These are phyloP conservation scores for Ecliptopera silaceata DNA, from an alignment of 2,888 invertebrate genomes.

Conservation along the genomic window DNA sequence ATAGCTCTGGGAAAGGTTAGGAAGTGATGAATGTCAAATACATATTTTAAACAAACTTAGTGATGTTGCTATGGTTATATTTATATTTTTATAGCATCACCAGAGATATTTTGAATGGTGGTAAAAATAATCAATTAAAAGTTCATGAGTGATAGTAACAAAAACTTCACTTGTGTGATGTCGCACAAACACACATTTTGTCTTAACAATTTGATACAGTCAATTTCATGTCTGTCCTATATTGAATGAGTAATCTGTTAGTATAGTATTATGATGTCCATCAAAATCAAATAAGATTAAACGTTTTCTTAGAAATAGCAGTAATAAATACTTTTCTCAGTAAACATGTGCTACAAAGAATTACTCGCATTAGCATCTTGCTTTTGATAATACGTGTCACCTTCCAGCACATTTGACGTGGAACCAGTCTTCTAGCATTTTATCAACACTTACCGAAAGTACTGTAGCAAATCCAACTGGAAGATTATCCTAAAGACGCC, in stretches of 20 bases:
- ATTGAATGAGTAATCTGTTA: neutral
- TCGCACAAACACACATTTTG: constrained; percentile 5
- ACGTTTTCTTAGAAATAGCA: neutral
- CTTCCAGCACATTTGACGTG: constrained; percentile 82
- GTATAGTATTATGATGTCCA: neutral
- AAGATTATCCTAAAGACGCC: constrained; percentile 72
- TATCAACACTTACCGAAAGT: constrained; percentile 71
- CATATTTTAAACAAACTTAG: too few relatives aligned
- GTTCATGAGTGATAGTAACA: constrained; percentile 6
- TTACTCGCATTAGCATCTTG: constrained; percentile 53
- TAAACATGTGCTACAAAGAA: constrained; percentile 32
- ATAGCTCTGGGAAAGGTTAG: too few relatives aligned
- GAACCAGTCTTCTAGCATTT: constrained; percentile 68
- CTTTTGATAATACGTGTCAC: constrained; percentile 81
- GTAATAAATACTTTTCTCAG: neutral
- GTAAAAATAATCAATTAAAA: neutral
- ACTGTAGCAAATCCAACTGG: constrained; percentile 79
- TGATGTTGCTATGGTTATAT: too few relatives aligned
- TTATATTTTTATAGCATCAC: too few relatives aligned
- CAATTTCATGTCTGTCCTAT: constrained; percentile 1
- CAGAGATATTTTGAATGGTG: too few relatives aligned
- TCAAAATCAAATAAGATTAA: neutral
- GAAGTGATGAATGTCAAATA: too few relatives aligned
- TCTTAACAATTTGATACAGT: constrained; percentile 6
- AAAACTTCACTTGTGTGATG: neutral